A percentile compares a stretch with the other conserved stretches of the same genome.
phyloP scores from a whole-genome alignment of 2,797 vertebrate genomes.

The Muraenolepis orangiensis region DNA sequence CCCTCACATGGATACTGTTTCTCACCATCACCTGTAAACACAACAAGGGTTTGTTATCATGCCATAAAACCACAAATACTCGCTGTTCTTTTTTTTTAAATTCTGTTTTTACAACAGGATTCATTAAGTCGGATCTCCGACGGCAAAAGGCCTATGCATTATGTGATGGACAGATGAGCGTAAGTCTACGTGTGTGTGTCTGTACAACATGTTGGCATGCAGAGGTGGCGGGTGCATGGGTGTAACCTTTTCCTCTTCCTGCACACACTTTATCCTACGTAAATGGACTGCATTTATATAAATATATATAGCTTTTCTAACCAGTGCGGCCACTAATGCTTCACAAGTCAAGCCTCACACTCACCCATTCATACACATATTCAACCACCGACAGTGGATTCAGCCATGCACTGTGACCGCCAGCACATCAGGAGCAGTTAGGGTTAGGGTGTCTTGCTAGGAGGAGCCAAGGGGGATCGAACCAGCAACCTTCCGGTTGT shows the following conservation, averaged over 20 bases:
- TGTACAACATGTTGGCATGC: not conserved
- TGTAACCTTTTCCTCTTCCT: not conserved
- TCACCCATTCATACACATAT: too few species aligned
- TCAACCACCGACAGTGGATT: too few species aligned
- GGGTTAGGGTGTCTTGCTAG: too few species aligned
- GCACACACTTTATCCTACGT: not conserved
- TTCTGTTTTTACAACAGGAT: constrained; percentile 64
- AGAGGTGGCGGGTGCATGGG: not conserved
- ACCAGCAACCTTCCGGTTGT: too few species aligned
- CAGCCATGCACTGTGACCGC: too few species aligned
- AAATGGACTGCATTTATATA: too few species aligned
- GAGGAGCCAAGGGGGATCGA: too few species aligned
- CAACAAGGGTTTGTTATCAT: not conserved
- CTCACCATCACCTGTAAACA: not conserved
- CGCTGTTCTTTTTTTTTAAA: not conserved
- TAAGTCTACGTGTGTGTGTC: constrained; percentile 67
- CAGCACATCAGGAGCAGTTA: too few species aligned
- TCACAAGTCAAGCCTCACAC: too few species aligned
- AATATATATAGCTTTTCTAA: too few species aligned
- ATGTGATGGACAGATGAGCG: constrained; percentile 52
- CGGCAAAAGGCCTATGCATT: constrained; percentile 82
- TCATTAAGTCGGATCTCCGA: constrained; percentile 88
- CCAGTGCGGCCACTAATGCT: too few species aligned
- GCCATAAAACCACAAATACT: not conserved
- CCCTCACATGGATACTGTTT: not conserved